phyloP scores from a whole-genome alignment of 2,113 vertebrate genomes.

The Haemorhous mexicanus region DNA sequence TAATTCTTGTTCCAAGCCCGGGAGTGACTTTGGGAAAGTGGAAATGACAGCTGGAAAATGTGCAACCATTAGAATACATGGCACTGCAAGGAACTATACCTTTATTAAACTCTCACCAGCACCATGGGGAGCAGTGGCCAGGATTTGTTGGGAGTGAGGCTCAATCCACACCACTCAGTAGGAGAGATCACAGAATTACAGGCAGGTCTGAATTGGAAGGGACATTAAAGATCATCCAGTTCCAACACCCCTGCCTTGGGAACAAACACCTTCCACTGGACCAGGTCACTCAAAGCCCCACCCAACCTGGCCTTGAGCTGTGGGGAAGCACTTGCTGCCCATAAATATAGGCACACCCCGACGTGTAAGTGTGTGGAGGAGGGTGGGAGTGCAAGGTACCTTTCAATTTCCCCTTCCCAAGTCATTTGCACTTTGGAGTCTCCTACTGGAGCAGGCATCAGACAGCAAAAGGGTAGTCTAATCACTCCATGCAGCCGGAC shows the following conservation, averaged over 20 bases:
- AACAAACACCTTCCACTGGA: background rate
- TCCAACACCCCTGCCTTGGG: background rate
- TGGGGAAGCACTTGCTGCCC: fast-evolving
- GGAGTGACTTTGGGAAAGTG: background rate
- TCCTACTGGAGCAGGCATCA: background rate
- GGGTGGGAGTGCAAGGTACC: background rate
- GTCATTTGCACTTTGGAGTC: background rate
- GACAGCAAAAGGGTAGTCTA: background rate
- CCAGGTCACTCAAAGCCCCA: background rate
- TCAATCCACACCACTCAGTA: background rate
- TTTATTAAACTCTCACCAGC: background rate
- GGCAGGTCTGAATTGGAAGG: background rate
- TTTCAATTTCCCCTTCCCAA: background rate
- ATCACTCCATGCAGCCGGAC: background rate
- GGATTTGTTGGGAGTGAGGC: background rate
- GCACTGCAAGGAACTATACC: background rate
- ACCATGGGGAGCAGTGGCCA: background rate
- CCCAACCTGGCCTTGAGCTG: background rate
- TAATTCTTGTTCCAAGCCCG: background rate
- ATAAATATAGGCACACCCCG: fast-evolving
- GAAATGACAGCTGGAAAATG: background rate
- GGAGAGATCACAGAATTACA: background rate
- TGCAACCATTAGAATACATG: background rate
- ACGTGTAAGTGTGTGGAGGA: fast-evolving
- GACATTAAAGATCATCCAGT: background rate